Conservation (phyloP, 2,113 vertebrate species). For the Proteles cristata region DNA sequence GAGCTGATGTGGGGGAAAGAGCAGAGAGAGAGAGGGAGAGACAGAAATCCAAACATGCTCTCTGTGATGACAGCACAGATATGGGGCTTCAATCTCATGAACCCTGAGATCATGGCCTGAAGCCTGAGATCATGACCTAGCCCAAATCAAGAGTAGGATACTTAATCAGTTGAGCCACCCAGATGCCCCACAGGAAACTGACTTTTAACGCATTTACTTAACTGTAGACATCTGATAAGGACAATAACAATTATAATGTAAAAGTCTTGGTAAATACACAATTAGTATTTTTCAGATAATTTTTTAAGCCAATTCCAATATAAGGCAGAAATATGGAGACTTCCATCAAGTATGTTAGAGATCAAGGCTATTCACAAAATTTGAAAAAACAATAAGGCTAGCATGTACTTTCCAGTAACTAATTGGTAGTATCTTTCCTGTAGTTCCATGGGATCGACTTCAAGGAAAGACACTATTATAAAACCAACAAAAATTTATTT, state of each 20-base stretch:
- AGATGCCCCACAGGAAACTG: too few relatives aligned
- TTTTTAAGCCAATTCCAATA: neutral
- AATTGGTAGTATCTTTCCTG: neutral
- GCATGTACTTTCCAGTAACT: neutral
- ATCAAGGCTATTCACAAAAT: neutral
- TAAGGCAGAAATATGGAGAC: neutral
- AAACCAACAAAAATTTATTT: neutral
- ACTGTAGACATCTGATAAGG: neutral
- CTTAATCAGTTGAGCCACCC: too few relatives aligned
- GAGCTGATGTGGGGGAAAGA: too few relatives aligned
- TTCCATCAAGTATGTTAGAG: accelerated
- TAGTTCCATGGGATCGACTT: neutral
- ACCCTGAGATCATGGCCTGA: too few relatives aligned
- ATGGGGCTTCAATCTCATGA: too few relatives aligned
- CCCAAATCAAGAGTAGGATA: too few relatives aligned
- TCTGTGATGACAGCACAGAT: too few relatives aligned
- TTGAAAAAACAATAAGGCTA: neutral
- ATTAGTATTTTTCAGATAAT: neutral
- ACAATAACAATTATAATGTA: neutral
- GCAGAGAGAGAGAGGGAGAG: too few relatives aligned
- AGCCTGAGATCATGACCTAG: too few relatives aligned
- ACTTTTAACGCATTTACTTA: neutral
- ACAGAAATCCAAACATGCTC: too few relatives aligned
- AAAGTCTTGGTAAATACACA: neutral
- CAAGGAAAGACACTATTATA: neutral